A percentile compares a stretch with the other conserved stretches of the same genome.
phyloP scores from a whole-genome alignment of 2,888 invertebrate species.

The Meloe dianella region DNA sequence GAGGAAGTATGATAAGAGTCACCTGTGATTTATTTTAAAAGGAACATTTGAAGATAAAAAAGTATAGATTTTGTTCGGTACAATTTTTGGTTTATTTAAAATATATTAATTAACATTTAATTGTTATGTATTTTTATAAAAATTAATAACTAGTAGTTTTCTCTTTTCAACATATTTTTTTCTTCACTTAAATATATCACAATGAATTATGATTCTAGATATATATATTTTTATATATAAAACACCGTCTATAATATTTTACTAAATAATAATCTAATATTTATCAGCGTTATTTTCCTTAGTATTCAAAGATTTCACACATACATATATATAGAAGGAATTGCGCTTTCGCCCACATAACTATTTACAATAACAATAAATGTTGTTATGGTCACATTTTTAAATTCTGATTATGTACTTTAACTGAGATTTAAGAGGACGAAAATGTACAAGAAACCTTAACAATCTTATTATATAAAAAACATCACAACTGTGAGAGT shows the following conservation, averaged over 20 bases:
- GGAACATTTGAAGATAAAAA: not conserved
- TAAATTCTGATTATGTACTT: not conserved
- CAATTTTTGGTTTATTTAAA: constrained; percentile 45
- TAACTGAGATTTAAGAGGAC: not conserved
- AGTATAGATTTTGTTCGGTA: not conserved
- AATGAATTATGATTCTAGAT: constrained; percentile 47
- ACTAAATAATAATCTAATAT: not conserved
- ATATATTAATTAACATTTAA: constrained; percentile 41
- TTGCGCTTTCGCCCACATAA: not conserved
- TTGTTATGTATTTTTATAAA: constrained; percentile 29
- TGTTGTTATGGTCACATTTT: not conserved
- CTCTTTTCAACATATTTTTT: constrained; percentile 1
- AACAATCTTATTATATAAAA: not conserved
- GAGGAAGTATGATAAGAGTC: constrained; percentile 27
- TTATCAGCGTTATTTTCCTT: not conserved
- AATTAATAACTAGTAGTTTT: constrained; percentile 24
- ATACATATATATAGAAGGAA: not conserved
- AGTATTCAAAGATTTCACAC: not conserved
- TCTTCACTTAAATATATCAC: constrained; percentile 42
- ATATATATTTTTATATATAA: constrained; percentile 27
- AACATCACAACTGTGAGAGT: not conserved
- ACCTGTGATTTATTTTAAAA: constrained; percentile 12
- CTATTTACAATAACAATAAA: not conserved
- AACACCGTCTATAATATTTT: constrained; percentile 18
- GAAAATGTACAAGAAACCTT: not conserved